Evolutionary conservation across 1,140 invertebrate species (phyloP), one percentile per base, ranked within the genome.

Genomic region (Probaryconus sp.): DNA sequence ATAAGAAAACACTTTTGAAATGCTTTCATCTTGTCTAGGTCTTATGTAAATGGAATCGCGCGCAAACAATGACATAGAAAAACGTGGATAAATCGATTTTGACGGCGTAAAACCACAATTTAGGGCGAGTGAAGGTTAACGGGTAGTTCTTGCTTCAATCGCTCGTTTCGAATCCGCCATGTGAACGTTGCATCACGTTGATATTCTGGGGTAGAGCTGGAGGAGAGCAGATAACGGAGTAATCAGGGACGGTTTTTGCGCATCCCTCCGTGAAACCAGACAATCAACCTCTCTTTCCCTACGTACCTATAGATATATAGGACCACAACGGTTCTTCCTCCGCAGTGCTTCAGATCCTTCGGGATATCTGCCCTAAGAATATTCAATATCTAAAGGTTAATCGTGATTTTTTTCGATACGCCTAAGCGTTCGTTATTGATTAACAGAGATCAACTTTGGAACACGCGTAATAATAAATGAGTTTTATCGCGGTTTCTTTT

Each of bases 211-310:
- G 31, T 72, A 68, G 60, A 58, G 47, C 16, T 51, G 38, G 64
- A 60, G 43, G 35, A 40, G 14, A 43, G 50, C 56, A 78, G 75
- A 82, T 78, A 76, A 74, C 43, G 31, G 43, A 67, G 78, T 83
- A 84, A 83, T 84, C 80, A 78, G 75, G 70, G 61, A 71, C 65
- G 73, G 65, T 82, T 81, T 81, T 82, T 73, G 80, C 73, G 58
- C 65, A 58, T 65, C 61, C 67, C 67, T 76, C 61, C 69, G 79
- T 80, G 74, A 83, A 83, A 82, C 78, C 81, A 80, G 72, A 80
- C 80, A 73, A 84, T 82, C 80, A 75, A 79, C 74, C 68, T 50
- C 47, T 20, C n/a, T n/a, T n/a, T n/a, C n/a, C n/a, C n/a, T n/a
- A n/a, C n/a, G n/a, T n/a, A n/a, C n/a, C n/a, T n/a, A n/a, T n/a